A percentile compares a stretch with the other conserved stretches of the same genome.
Conservation (phyloP, 2,888 invertebrate species). For the Hypolimnas misippus region DNA sequence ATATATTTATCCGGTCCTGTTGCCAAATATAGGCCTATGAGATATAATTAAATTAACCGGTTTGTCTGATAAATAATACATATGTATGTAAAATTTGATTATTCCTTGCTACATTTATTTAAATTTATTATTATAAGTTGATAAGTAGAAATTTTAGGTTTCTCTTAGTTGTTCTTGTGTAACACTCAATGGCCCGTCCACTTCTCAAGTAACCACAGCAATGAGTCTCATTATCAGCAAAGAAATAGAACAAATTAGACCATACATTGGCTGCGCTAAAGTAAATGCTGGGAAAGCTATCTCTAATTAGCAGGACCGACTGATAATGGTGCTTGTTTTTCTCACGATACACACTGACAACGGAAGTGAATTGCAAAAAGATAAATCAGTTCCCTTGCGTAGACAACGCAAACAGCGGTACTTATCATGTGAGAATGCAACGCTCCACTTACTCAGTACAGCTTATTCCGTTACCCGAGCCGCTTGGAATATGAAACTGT, state of each 20-base stretch:
- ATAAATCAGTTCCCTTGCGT: slow-evolving; percentile 61
- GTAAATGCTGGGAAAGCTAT: slow-evolving; percentile 32
- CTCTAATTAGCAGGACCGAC: slow-evolving; percentile 34
- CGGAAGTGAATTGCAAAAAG: slow-evolving; percentile 65
- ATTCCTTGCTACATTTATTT: background rate
- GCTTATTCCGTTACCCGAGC: slow-evolving; percentile 57
- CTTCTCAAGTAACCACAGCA: background rate
- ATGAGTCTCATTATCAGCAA: background rate
- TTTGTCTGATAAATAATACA: background rate
- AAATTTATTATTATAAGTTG: background rate
- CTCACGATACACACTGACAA: slow-evolving; percentile 56
- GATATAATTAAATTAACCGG: background rate
- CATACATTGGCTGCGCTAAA: slow-evolving; percentile 16
- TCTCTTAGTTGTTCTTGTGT: no score
- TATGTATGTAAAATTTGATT: background rate
- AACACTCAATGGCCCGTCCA: background rate
- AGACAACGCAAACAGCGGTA: slow-evolving; percentile 61
- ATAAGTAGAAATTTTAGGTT: background rate
- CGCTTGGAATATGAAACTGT: slow-evolving; percentile 43
- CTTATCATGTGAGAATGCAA: slow-evolving; percentile 75
- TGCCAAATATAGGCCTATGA: background rate
- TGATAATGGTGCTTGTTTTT: slow-evolving; percentile 40
- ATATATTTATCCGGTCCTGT: slow-evolving; percentile 3
- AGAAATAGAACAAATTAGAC: slow-evolving; percentile 13
- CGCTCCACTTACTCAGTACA: slow-evolving; percentile 68